Percentiles rank a stretch among this genome's conserved stretches.
These are phyloP conservation scores for Agelas oroides DNA, from an alignment of 37 sponge, comb jelly and placozoan genomes.

Conservation along the genomic window DNA sequence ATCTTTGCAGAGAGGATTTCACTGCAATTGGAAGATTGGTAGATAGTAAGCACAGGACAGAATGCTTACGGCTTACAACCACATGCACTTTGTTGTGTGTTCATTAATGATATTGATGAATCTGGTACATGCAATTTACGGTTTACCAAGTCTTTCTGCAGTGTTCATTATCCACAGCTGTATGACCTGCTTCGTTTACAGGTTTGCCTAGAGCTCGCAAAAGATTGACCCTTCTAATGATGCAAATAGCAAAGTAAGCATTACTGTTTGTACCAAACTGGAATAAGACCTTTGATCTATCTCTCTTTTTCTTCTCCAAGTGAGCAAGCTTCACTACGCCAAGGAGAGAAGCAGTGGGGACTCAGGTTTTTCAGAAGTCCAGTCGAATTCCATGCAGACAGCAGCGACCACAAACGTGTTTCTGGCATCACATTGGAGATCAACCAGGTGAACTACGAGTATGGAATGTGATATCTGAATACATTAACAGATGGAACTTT, in stretches of 20 bases:
- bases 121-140: too few species aligned
- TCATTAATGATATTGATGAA: too few species aligned
- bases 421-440: background rate
- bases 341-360: slow-evolving; percentile 31
- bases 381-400: background rate
- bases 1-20: slow-evolving; percentile 48
- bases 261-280: background rate
- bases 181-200: slow-evolving; percentile 9
- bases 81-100: too few species aligned
- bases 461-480: too few species aligned
- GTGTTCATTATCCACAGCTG: too few species aligned
- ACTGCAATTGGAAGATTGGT: slow-evolving; percentile 2
- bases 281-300: too few species aligned
- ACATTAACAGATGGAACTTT: too few species aligned
- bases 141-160: too few species aligned
- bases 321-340: background rate
- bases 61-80: too few species aligned
- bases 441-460: too few species aligned
- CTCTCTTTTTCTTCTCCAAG: too few species aligned
- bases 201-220: slow-evolving; percentile 76
- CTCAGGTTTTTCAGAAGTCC: slow-evolving; percentile 59
- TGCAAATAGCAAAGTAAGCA: slow-evolving; percentile 65
- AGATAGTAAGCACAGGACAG: slow-evolving; percentile 20
- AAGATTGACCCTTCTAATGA: slow-evolving; percentile 80
- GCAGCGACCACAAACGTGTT: background rate